phyloP scores from a whole-genome alignment of 2,113 vertebrate genomes.

The Gasterosteus nipponicus region DNA sequence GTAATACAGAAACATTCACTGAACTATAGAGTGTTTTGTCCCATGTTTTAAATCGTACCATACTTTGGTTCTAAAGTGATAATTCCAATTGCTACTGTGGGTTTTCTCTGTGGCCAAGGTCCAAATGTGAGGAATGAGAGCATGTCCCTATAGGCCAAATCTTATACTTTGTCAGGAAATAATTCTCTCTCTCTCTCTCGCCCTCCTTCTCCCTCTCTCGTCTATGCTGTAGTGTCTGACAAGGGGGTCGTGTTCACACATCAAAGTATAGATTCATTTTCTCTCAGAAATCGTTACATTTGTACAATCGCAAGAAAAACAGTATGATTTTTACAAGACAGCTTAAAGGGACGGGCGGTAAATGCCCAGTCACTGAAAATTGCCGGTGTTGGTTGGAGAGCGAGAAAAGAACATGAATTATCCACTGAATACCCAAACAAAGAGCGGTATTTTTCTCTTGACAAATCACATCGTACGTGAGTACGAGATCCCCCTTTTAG shows the following conservation, averaged over 20 bases:
- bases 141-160: constrained; percentile 20
- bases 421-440: constrained; percentile 17
- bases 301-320: constrained; percentile 38
- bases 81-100: not conserved
- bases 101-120: constrained; percentile 22
- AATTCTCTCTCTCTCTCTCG: constrained; percentile 22
- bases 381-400: constrained; percentile 30
- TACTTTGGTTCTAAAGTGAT: constrained; percentile 17
- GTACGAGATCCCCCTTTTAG: constrained; percentile 37
- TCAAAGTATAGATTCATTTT: constrained; percentile 34
- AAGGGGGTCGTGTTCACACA: constrained; percentile 27
- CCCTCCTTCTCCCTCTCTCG: constrained; percentile 20
- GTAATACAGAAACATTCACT: constrained; percentile 13
- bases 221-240: constrained; percentile 14
- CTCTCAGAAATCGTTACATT: constrained; percentile 48
- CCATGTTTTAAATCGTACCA: constrained; percentile 13
- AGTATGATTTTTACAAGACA: constrained; percentile 37
- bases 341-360: constrained; percentile 42
- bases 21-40: constrained; percentile 9
- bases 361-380: constrained; percentile 47
- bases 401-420: constrained; percentile 31
- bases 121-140: constrained; percentile 35
- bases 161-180: constrained; percentile 15
- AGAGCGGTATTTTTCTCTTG: constrained; percentile 17
- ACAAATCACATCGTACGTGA: constrained; percentile 33